Base-by-base conservation (phyloP, 2,888 invertebrate genomes). In the Idaea dimidiata region DNA sequence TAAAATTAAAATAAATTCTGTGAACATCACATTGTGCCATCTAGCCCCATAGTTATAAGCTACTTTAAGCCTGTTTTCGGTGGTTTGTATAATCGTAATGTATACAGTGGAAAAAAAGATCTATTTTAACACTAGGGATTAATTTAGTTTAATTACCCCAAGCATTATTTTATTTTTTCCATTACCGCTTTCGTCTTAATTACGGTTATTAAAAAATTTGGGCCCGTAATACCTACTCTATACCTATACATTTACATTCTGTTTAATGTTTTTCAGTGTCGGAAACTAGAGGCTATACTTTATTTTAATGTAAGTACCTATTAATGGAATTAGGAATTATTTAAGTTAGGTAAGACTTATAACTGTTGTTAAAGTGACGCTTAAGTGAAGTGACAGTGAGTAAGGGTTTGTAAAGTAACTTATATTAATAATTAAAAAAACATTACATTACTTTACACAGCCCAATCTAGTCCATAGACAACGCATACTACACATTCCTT, bases 151-250 rank as follows among this genome's bases (percentile, higher is more conserved):
- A 43, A 43, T 43, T 76, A 73, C 75, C 74, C 75, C 73, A 73
- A 74, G 72, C 75, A 76, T 80, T 75, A 79, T 79, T 78, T 77
- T 72, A 79, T 81, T 81, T 81, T 14, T 78, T 78, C 81, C 81
- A 81, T 80, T 81, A 81, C 76, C 76, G 79, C 72, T 77, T 73
- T 77, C 73, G 68, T 77, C 73, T 78, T 81, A 81, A 81, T 81
- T 79, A 74, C 77, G 69, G 74, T 76, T 77, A 78, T 79, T 81
- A 79, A 76, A 76, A 75, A 71, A 76, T 73, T 78, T 75, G 74
- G 73, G 71, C 67, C 66, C 64, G 62, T 69, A 68, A 68, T 69
- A 66, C 53, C 6, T 43, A 14, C 14, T 43, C n/a, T 54, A 69
- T 68, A 66, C 60, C 64, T 60, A 67, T 69, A 63, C 61, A 7